Evolutionary conservation across 1,140 invertebrate genomes (phyloP).

Genomic region (Luehdorfia chinensis): DNA sequence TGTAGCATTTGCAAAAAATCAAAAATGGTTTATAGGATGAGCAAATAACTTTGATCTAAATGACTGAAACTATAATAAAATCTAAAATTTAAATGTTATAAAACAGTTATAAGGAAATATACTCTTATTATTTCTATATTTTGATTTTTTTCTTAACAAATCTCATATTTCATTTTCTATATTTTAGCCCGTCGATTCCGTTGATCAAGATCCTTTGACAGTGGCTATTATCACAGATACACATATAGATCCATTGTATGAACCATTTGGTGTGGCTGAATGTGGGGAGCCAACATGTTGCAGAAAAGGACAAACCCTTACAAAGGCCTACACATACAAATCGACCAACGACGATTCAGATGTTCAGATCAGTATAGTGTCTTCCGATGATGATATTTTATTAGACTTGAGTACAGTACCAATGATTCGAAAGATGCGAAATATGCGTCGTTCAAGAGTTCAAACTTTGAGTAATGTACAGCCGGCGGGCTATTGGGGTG

Average conservation of each 20-base stretch:
- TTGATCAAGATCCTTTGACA: constrained; percentile 45
- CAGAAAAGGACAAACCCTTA: constrained; percentile 75
- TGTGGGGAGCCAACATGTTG: constrained; percentile 90
- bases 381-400: constrained; percentile 26
- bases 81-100: too few species aligned
- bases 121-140: too few species aligned
- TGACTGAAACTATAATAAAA: too few species aligned
- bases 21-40: too few species aligned
- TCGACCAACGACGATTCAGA: constrained; percentile 30
- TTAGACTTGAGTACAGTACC: constrained; percentile 45
- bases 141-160: too few species aligned
- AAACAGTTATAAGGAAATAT: too few species aligned
- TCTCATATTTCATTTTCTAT: too few species aligned
- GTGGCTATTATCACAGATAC: constrained; percentile 89
- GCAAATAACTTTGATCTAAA: too few species aligned
- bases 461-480: constrained; percentile 25
- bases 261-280: constrained; percentile 79
- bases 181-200: not conserved
- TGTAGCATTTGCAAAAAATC: too few species aligned
- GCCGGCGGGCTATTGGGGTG: constrained; percentile 87
- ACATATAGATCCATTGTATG: constrained; percentile 88
- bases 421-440: constrained; percentile 28
- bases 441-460: constrained; percentile 19
- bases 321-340: constrained; percentile 12
- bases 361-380: constrained; percentile 29